Evolutionary conservation across 2,113 vertebrate genomes (phyloP).

Genomic region (Bettongia penicillata): DNA sequence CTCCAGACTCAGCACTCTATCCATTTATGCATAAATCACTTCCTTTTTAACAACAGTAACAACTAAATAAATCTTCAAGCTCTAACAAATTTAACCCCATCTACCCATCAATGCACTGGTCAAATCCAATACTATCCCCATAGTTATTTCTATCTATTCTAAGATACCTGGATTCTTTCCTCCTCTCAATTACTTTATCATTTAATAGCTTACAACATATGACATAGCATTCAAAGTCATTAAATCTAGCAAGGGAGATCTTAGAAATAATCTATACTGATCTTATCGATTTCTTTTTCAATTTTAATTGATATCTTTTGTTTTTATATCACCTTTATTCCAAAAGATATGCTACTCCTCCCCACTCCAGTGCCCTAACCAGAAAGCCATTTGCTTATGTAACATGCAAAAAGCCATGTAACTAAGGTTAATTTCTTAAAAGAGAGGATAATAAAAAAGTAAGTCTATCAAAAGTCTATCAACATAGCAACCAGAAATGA

Average conservation of each 20-base stretch:
- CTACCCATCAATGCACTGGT: neutral
- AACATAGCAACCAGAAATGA: neutral
- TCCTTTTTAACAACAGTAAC: neutral
- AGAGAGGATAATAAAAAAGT: neutral
- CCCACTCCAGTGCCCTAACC: neutral
- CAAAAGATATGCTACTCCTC: neutral
- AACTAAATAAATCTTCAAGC: neutral
- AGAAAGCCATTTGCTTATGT: neutral
- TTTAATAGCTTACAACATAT: neutral
- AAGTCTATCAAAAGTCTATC: neutral
- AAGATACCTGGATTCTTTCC: neutral
- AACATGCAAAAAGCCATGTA: neutral
- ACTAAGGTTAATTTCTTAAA: neutral
- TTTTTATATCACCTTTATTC: neutral
- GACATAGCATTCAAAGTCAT: neutral
- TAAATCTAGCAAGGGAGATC: neutral
- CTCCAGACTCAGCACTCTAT: too few relatives aligned
- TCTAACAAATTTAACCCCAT: neutral
- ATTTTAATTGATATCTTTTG: neutral
- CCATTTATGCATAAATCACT: neutral
- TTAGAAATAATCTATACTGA: neutral
- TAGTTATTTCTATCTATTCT: neutral
- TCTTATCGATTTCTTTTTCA: neutral
- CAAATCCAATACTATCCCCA: neutral
- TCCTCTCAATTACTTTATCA: neutral